Base-by-base conservation (phyloP, 2,797 vertebrate species). In the Sitta carolinensis region DNA sequence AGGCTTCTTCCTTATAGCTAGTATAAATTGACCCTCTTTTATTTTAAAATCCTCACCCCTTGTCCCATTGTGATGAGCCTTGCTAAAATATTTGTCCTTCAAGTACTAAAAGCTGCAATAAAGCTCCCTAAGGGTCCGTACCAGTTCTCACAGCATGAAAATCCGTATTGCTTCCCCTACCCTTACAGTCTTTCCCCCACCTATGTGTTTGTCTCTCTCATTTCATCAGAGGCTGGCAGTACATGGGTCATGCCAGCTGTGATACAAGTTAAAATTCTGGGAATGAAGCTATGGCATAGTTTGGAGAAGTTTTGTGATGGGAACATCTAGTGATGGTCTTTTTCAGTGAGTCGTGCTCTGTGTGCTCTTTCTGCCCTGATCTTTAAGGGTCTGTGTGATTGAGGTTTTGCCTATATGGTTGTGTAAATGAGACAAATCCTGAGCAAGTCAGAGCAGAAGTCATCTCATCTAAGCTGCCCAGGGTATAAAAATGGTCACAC, bases 181-280 rank as follows among this genome's bases (percentile, higher is more conserved):
- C 4, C 6, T 50, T 29, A 45, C 2, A 7, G 6, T 10, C 14
- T 59, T 59, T 61, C 27, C 11, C 9, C 20, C 2, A 2, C 2
- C 10, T 58, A 26, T 87, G 7, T 75, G 29, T 63, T 55, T 2
- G 12, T 57, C 26, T 61, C 34, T 23, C 23, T 83, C 6, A 9
- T 50, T 87, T 80, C 6, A 11, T 40, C 2, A 1, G 30, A 8
- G 16, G 2, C n/a, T 82, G 55, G 23, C 18, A 59, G 43, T 11
- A 2, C 20, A 15, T 67, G n/a, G 36, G 15, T 34, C 1, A 3
- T 64, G 23, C 10, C 21, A 77, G 34, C 27, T 66, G 42, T 51
- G 32, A 23, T 57, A 38, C 5, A 27, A 63, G 16, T 66, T 38
- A 16, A 19, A 80, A 27, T 25, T 36, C 32, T 21, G 52, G 74